Evolutionary conservation across 1,140 invertebrate species (phyloP).

Genomic region (Drosophila athabasca): DNA sequence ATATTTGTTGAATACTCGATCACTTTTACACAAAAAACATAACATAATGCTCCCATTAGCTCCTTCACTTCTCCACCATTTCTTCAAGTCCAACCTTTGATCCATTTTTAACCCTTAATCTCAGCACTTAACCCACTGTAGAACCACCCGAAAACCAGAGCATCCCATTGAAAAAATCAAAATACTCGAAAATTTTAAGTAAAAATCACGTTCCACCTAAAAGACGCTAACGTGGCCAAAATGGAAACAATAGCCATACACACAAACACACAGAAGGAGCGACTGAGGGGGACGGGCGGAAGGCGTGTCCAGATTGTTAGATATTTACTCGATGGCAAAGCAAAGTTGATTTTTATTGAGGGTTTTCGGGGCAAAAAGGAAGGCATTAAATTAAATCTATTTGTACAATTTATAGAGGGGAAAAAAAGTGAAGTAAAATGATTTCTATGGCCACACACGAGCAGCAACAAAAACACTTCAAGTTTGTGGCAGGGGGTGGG

Average conservation of each 20-base stretch:
- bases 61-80: too few species aligned
- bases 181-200: slow-evolving; percentile 64
- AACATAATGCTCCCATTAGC: too few species aligned
- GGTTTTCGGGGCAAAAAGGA: slow-evolving; percentile 4
- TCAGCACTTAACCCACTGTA: not conserved
- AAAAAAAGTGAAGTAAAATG: slow-evolving; percentile 68
- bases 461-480: slow-evolving; percentile 18
- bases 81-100: too few species aligned
- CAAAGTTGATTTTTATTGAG: slow-evolving; percentile 75
- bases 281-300: not conserved
- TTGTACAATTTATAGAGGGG: slow-evolving; percentile 68
- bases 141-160: slow-evolving; percentile 25
- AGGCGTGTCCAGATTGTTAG: slow-evolving; percentile 12
- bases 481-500: not conserved
- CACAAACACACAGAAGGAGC: not conserved
- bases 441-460: slow-evolving; percentile 47
- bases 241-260: slow-evolving; percentile 61
- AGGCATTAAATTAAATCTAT: slow-evolving; percentile 77
- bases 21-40: too few species aligned
- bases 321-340: slow-evolving; percentile 42
- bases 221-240: slow-evolving; percentile 75
- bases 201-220: slow-evolving; percentile 76
- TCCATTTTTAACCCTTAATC: too few species aligned
- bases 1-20: too few species aligned
- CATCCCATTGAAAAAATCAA: slow-evolving; percentile 32